Base-by-base conservation (phyloP, 1,140 invertebrate species). In the Gyrodactylus salaris region DNA sequence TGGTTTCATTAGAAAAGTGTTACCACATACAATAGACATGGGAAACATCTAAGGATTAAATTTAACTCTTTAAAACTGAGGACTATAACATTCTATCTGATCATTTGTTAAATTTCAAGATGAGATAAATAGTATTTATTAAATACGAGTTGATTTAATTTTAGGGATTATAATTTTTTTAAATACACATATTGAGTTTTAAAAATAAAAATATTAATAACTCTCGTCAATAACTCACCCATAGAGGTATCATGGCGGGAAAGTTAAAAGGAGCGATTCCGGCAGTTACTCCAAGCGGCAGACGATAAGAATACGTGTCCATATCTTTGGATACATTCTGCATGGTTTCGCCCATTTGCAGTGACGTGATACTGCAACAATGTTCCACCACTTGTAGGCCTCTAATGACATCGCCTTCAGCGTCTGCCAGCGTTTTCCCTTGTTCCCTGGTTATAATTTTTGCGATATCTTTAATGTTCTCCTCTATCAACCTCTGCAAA, bases 241-340 rank as follows among this genome's bases (percentile, higher is more conserved):
- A 99, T 0, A 99, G 83, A 0, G 95, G 95, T 78, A 99, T 95
- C 95, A 99, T 99, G 34, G 94, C 93, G 0, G 95, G 94, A 81
- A 98, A 99, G 81, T 84, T 84, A 76, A 81, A 84, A 70, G 83
- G 84, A 27, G 88, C 88, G 77, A 94, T 90, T 54, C 89, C 90
- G 76, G 87, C 87, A 74, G 87, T 84, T 21, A 93, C 88, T 70
- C 91, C 91, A 0, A 95, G 81, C 76, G 94, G 92, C 25, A 89
- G 78, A 76, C 89, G 86, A 78, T 90, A 89, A 0, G 89, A 91
- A 75, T 80, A 78, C 19, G 80, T 83, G 75, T 84, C 83, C 81
- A 84, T 84, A 77, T 96, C 91, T 75, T 87, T 91, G 0, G 90
- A 86, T 70, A 97, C 88, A 74, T 89, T 88, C 74, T 87, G 85